Percentiles rank a stretch among this genome's conserved stretches.
phyloP scores from a whole-genome alignment of 2,113 vertebrate species.

The Labeo catla region DNA sequence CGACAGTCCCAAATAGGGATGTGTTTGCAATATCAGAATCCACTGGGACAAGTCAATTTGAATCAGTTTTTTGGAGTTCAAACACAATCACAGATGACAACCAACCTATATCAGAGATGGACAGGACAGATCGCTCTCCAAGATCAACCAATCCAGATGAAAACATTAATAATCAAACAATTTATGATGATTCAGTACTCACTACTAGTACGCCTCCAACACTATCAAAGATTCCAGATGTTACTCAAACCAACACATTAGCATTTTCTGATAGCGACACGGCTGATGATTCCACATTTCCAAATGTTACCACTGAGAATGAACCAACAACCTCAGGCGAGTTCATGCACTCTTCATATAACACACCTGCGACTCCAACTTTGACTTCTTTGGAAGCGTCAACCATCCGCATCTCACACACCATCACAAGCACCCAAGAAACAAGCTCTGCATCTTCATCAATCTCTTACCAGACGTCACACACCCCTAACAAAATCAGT shows the following conservation, averaged over 20 bases:
- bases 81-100: not conserved
- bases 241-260: conserved; percentile 24
- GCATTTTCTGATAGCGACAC: not conserved
- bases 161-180: not conserved
- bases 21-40: not conserved
- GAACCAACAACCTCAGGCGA: conserved; percentile 11
- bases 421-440: not conserved
- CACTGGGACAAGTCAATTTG: not conserved
- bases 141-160: conserved; percentile 35
- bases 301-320: not conserved
- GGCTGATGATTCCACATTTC: not conserved
- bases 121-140: conserved; percentile 18
- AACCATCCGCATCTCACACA: not conserved
- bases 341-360: not conserved
- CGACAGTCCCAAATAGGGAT: not conserved
- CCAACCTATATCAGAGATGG: not conserved
- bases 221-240: conserved; percentile 39
- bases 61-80: not conserved
- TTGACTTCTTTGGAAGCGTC: not conserved
- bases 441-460: not conserved
- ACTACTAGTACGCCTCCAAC: conserved; percentile 15
- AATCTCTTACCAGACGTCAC: not conserved
- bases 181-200: not conserved
- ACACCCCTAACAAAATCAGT: not conserved
- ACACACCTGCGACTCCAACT: not conserved